Base-by-base conservation (phyloP, 1,140 invertebrate species). In the Caerostris extrusa region DNA sequence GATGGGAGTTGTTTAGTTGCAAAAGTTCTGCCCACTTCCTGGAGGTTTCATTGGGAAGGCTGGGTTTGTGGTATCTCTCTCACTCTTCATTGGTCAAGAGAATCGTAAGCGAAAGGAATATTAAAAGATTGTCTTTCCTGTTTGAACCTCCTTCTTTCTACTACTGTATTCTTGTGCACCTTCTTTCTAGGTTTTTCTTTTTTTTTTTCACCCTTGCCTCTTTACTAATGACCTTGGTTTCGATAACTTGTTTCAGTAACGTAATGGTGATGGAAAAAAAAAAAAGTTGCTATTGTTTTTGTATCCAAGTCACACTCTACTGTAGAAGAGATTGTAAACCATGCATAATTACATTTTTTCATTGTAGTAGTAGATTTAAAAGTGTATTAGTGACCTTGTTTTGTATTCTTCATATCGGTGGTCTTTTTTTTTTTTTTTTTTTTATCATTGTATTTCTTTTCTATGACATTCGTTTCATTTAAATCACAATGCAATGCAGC, bases 1-100 rank as follows among this genome's bases (percentile, higher is more conserved):
- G 71, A 77, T 12, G 19, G 83, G 83, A 7, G 10, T 55, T 85
- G 58, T 12, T 85, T 85, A 12, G 6, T 14, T 7, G 17, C n/a
- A n/a, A n/a, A 34, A 34, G 83, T 10, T 85, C 83, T n/a, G 83
- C 83, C 83, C 83, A 85, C 57, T 85, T 85, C 83, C 83, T 85
- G 83, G 14, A 8, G 56, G 57, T 19, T 58, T 34, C 17, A 85
- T 14, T 57, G n/a, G 19, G 83, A 60, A 56, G 83, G 83, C 17
- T 60, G 83, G 83, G 83, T 85, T 85, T 19, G 55, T 12, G 19
- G n/a, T 57, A 60, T 85, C 83, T 85, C 58, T 60, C 83, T 85
- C 71, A 60, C 50, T 85, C 83, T 85, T 57, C 56, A 85, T 85
- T 85, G 83, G 83, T 60, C 83, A 85, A 85, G 83, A 57, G 83